Percentiles rank a stretch among this genome's conserved stretches.
Conservation (phyloP, 2,888 invertebrate genomes). For the Rotaria socialis region DNA sequence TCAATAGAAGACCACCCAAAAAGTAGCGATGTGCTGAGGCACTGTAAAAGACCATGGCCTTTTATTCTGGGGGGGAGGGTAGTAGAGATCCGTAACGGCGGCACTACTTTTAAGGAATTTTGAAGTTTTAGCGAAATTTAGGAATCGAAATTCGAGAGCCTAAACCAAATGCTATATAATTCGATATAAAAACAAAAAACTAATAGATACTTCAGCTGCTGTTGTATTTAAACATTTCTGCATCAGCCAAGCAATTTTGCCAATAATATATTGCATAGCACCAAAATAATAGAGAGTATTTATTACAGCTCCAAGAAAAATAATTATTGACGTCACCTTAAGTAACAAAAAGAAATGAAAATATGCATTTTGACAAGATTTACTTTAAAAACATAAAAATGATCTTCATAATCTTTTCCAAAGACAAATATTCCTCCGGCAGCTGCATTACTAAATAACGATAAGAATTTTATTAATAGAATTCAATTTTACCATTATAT, state of each 20-base stretch:
- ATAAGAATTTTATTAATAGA: neutral
- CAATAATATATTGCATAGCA: slow-evolving; percentile 77
- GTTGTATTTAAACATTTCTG: slow-evolving; percentile 73
- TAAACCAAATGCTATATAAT: too few species aligned
- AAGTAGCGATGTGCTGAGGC: too few species aligned
- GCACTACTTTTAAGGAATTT: too few species aligned
- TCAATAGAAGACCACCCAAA: too few species aligned
- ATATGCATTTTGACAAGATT: slow-evolving; percentile 52
- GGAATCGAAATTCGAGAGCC: too few species aligned
- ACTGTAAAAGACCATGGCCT: too few species aligned
- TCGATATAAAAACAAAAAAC: too few species aligned
- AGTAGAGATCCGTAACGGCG: too few species aligned
- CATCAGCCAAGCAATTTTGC: slow-evolving; percentile 74
- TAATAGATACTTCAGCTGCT: slow-evolving; percentile 69
- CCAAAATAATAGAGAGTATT: slow-evolving; percentile 83
- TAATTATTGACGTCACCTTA: slow-evolving; percentile 75
- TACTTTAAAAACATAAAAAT: slow-evolving; percentile 80
- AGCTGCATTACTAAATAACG: neutral
- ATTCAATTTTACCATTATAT: slow-evolving; percentile 55
- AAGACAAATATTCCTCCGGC: slow-evolving; percentile 79
- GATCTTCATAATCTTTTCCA: slow-evolving; percentile 62
- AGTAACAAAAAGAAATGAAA: slow-evolving; percentile 45
- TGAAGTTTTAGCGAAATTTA: too few species aligned
- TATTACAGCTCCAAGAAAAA: slow-evolving; percentile 85
- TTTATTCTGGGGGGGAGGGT: too few species aligned